Percentiles rank a stretch among this genome's conserved stretches.
Evolutionary conservation across 2,888 invertebrate genomes (phyloP).

Genomic region (Acrocera orbiculus): DNA sequence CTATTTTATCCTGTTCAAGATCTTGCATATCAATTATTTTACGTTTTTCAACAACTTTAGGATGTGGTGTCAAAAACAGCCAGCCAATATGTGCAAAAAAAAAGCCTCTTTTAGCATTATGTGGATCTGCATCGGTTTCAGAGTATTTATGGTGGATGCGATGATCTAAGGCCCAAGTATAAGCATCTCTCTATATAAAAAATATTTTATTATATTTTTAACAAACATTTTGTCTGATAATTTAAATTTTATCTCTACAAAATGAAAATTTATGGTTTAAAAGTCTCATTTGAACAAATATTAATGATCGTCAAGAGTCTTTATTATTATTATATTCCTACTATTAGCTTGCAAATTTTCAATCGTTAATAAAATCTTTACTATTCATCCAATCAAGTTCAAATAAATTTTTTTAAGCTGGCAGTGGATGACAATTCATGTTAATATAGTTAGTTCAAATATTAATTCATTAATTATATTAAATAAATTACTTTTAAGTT

Average conservation of each 20-base stretch:
- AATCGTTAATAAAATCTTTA: too few species aligned
- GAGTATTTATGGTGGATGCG: slow-evolving; percentile 78
- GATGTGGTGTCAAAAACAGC: slow-evolving; percentile 72
- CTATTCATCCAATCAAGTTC: too few species aligned
- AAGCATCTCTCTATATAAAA: slow-evolving; percentile 60
- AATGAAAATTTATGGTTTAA: too few species aligned
- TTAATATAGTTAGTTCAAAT: too few species aligned
- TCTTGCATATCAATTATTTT: slow-evolving; percentile 51
- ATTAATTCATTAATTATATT: too few species aligned
- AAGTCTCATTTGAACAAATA: too few species aligned
- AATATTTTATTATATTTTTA: background rate
- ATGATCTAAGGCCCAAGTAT: slow-evolving; percentile 75
- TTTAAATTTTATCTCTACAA: background rate
- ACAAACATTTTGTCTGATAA: background rate
- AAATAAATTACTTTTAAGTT: too few species aligned
- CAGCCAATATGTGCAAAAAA: slow-evolving; percentile 88
- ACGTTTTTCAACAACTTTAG: slow-evolving; percentile 51
- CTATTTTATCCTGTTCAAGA: slow-evolving; percentile 51
- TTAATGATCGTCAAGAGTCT: too few species aligned
- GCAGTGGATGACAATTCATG: too few species aligned
- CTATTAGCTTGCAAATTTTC: too few species aligned
- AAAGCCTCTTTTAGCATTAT: slow-evolving; percentile 65
- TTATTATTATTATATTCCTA: too few species aligned
- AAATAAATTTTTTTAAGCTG: too few species aligned
- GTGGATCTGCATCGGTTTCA: slow-evolving; percentile 62